These are phyloP conservation scores for Baryphthengus martii DNA, from an alignment of 2,113 vertebrate species.

Conservation along the genomic window DNA sequence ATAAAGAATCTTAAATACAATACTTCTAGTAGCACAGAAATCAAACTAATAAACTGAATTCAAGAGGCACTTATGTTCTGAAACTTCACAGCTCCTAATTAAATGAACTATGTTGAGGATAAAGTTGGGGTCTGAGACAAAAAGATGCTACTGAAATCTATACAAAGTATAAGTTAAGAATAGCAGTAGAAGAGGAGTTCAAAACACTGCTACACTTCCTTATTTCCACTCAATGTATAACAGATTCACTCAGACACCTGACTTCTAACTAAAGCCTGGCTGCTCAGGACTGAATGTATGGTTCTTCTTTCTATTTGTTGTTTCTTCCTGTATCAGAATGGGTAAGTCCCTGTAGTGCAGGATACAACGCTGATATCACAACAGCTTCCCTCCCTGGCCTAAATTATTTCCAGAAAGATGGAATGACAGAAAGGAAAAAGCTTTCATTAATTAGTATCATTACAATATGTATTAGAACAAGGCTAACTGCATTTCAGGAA, in stretches of 20 bases:
- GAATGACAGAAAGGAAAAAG: neutral
- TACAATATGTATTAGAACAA: neutral
- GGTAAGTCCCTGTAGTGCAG: neutral
- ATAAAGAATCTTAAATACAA: neutral
- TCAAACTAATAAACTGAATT: neutral
- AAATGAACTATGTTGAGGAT: neutral
- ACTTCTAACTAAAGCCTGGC: neutral
- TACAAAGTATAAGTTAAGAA: neutral
- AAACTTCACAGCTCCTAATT: neutral
- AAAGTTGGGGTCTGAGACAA: neutral
- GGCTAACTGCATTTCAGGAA: neutral
- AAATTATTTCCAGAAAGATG: neutral
- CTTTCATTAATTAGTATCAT: neutral
- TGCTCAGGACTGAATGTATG: neutral
- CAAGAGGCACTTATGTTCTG: neutral
- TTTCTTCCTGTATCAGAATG: neutral
- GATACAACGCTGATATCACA: neutral
- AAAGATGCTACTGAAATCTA: neutral
- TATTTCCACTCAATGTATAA: neutral
- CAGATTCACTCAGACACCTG: neutral
- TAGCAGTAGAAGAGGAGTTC: neutral
- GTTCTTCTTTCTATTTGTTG: neutral
- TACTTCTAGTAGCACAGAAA: neutral
- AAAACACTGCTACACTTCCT: neutral
- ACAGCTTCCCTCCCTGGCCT: neutral